These are phyloP conservation scores for Rhipidura dahli DNA, from an alignment of 2,113 vertebrate genomes.

Conservation along the genomic window DNA sequence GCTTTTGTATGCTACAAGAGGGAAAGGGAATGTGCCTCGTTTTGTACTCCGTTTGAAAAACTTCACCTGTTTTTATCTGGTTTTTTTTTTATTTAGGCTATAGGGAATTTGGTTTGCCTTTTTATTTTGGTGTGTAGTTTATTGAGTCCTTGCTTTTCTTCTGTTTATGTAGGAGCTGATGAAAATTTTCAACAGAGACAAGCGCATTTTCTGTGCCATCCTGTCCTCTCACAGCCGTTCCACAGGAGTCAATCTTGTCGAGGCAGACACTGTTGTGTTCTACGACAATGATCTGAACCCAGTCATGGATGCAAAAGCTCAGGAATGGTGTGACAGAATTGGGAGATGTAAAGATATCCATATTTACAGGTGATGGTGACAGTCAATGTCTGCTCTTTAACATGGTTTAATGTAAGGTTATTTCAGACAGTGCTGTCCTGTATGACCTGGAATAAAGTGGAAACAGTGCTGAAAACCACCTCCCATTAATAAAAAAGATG, in stretches of 20 bases:
- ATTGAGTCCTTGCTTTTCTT: neutral
- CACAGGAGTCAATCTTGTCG: slow-evolving; percentile 82
- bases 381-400: neutral
- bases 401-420: neutral
- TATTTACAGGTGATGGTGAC: slow-evolving; percentile 85
- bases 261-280: slow-evolving; percentile 90
- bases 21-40: neutral
- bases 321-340: slow-evolving; percentile 92
- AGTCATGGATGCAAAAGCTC: slow-evolving; percentile 88
- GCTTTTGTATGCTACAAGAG: neutral
- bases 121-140: neutral
- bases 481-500: neutral
- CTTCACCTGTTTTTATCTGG: neutral
- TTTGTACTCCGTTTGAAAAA: neutral
- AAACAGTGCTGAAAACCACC: neutral
- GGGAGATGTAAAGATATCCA: slow-evolving; percentile 92
- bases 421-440: neutral
- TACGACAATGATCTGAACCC: slow-evolving; percentile 93
- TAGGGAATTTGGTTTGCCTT: neutral
- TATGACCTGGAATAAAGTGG: neutral
- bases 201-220: slow-evolving; percentile 88
- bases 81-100: neutral
- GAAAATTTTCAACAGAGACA: slow-evolving; percentile 87
- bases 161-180: slow-evolving; percentile 77
- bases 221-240: slow-evolving; percentile 90